phyloP scores from a whole-genome alignment of 64 coral and sea anemone genomes.

The Platygyra sinensis region DNA sequence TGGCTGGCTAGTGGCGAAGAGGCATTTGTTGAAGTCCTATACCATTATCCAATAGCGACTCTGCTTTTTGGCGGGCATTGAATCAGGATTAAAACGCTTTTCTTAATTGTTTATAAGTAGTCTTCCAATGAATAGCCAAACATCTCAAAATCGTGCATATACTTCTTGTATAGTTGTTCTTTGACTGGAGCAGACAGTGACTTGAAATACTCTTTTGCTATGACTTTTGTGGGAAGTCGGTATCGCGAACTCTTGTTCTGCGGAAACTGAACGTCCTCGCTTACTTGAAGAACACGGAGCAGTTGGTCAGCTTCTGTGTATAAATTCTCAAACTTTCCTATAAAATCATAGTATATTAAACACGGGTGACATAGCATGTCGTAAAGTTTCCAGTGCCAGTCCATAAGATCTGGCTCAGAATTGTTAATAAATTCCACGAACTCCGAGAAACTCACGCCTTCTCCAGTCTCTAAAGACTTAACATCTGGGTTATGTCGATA shows the following conservation, averaged over 20 bases:
- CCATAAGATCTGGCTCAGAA: constrained; percentile 63
- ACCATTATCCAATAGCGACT: background rate
- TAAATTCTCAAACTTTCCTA: constrained; percentile 92
- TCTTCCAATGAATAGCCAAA: constrained; percentile 88
- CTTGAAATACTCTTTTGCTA: constrained; percentile 74
- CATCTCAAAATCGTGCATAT: constrained; percentile 93
- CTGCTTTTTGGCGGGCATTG: background rate
- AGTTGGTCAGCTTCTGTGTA: constrained; percentile 66
- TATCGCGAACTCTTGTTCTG: constrained; percentile 80
- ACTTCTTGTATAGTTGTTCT: constrained; percentile 74
- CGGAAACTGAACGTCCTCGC: constrained; percentile 76
- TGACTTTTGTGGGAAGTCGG: constrained; percentile 51
- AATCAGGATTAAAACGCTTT: background rate
- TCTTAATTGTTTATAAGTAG: constrained; percentile 16
- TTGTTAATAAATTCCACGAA: constrained; percentile 86
- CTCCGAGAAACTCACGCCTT: constrained; percentile 92
- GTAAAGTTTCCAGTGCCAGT: constrained; percentile 89
- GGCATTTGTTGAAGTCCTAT: no score
- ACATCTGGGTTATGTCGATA: constrained; percentile 67
- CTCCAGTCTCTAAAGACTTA: constrained; percentile 61
- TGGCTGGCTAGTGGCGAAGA: no score
- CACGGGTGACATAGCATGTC: constrained; percentile 88
- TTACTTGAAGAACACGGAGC: constrained; percentile 58
- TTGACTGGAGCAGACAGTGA: constrained; percentile 57
- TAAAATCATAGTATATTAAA: constrained; percentile 92